Base-by-base conservation (phyloP, 2,113 vertebrate species). In the Leptosomus discolor region DNA sequence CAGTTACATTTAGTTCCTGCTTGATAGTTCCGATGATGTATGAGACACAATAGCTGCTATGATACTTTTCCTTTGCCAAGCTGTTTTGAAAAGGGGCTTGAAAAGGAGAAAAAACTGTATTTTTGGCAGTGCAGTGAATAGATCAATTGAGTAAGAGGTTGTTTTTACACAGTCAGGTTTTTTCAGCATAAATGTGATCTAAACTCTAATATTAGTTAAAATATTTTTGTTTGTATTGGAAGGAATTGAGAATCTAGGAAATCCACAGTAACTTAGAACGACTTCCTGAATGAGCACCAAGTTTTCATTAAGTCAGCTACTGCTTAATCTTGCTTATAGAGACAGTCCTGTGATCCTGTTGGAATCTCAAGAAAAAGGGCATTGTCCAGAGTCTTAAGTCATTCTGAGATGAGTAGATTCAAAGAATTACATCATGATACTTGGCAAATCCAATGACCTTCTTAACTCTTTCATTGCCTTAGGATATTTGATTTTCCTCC, bases 401-500 rank as follows among this genome's bases (percentile, higher is more conserved):
- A 76, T 85, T 85, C 50, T 83, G 78, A 77, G 37, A 91, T 51
- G 46, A 90, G 70, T 65, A 89, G 51, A 61, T 53, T 70, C 67
- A 58, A 69, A 88, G 63, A 86, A 84, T 93, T 90, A 91, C 54
- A 39, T 85, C 67, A 84, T 48, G 51, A 77, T 69, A 43, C 36
- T 60, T 67, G 26, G 18, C 22, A 81, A 84, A 93, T 89, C 56
- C 51, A 53, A 18, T 84, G 67, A 84, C 58, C 51, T 91, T 91
- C 58, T 96, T 95, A 96, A 94, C 88, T 91, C 75, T 74, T 94
- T 74, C 78, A 56, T 46, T 88, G 46, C 75, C 70, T 86, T 86
- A 34, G 41, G 37, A 86, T 50, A 80, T 85, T 88, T 95, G 57
- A 54, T 90, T 76, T 97, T 94, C 58, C 39, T 77, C 15, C 36